These are phyloP conservation scores for Oncopodura yosiiana DNA, from an alignment of 1,140 invertebrate genomes.

Conservation along the genomic window DNA sequence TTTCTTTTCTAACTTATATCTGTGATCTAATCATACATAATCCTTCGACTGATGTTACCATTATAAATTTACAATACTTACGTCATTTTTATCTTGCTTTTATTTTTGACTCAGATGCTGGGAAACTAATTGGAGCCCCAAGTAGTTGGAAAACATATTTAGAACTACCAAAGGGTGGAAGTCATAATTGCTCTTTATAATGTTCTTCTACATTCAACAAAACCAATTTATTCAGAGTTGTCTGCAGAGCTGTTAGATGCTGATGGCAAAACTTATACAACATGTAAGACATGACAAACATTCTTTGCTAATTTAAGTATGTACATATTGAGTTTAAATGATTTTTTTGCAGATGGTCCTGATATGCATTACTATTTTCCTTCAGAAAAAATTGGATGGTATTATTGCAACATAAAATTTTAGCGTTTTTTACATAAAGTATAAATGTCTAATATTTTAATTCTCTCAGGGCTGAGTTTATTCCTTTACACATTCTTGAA, in stretches of 20 bases:
- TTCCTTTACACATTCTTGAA: conserved; percentile 8
- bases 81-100: too few species aligned
- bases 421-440: too few species aligned
- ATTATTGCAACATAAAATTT: too few species aligned
- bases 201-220: conserved; percentile 2
- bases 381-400: conserved; percentile 19
- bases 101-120: too few species aligned
- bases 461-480: too few species aligned
- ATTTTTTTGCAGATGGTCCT: conserved; percentile 14
- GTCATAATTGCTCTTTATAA: conserved; percentile 15
- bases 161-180: conserved; percentile 13
- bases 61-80: too few species aligned
- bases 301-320: background rate
- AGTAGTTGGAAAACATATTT: conserved; percentile 18
- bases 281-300: conserved; percentile 14
- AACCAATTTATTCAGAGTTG: conserved; percentile 16
- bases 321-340: background rate
- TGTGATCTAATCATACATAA: too few species aligned
- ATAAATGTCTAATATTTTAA: too few species aligned
- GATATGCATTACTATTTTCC: conserved; percentile 18
- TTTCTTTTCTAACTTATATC: too few species aligned
- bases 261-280: conserved; percentile 13
- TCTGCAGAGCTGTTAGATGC: conserved; percentile 13
- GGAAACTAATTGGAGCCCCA: conserved; percentile 9
- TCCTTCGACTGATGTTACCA: too few species aligned